These are phyloP conservation scores for Sapayoa aenigma DNA, from an alignment of 2,113 vertebrate genomes.

Conservation along the genomic window DNA sequence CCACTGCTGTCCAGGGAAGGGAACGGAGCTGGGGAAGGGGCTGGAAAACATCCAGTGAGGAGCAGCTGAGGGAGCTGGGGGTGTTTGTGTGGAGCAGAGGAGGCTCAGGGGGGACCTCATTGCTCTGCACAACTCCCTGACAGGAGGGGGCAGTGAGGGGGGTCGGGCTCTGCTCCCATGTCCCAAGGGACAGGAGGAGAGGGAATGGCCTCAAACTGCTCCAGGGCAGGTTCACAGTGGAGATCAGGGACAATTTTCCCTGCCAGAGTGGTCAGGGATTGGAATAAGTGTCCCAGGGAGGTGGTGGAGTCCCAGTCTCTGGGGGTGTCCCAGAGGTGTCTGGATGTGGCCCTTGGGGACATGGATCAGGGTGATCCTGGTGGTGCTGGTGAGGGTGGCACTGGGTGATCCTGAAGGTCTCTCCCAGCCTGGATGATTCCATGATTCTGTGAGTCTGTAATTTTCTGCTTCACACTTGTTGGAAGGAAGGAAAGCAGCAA, in stretches of 20 bases:
- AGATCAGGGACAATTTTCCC: neutral
- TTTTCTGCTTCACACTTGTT: neutral
- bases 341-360: neutral
- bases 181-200: neutral
- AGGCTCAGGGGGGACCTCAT: neutral
- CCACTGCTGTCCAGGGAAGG: neutral
- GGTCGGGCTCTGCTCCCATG: neutral
- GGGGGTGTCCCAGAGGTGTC: neutral
- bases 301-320: neutral
- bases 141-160: neutral
- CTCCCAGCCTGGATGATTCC: accelerated
- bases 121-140: neutral
- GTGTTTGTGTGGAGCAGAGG: neutral
- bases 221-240: neutral
- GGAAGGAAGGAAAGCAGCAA: neutral
- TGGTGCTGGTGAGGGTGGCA: neutral
- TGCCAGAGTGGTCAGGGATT: neutral
- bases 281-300: neutral
- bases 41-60: neutral
- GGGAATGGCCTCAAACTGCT: neutral
- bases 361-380: neutral
- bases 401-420: accelerated
- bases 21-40: neutral
- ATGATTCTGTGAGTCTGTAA: neutral
- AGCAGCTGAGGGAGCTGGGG: neutral